Evolutionary conservation across 2,113 vertebrate species (phyloP).

Genomic region (Maylandia zebra): DNA sequence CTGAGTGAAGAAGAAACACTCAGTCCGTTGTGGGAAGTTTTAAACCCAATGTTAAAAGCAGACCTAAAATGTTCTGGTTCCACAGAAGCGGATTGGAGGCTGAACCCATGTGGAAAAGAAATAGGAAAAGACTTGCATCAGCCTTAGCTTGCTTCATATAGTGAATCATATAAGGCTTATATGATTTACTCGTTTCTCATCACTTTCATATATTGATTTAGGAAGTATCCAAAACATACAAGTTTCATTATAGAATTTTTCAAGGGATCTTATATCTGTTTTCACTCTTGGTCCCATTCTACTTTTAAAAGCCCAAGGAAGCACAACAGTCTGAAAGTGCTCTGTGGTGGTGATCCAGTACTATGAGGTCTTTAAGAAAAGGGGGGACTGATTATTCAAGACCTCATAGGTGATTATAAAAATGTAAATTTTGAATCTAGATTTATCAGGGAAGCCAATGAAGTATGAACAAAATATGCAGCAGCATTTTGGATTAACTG

Average conservation of each 20-base stretch:
- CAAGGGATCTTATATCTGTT: too few species aligned
- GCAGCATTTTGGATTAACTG: too few species aligned
- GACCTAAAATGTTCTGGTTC: neutral
- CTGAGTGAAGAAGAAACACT: neutral
- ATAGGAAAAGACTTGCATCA: neutral
- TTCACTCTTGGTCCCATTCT: neutral
- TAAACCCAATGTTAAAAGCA: neutral
- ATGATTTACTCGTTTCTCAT: too few species aligned
- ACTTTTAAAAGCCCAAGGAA: neutral
- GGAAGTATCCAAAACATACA: too few species aligned
- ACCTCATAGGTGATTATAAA: neutral
- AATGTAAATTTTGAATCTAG: neutral
- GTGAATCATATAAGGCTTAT: too few species aligned
- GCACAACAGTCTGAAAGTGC: neutral
- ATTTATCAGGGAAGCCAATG: neutral
- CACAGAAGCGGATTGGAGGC: neutral
- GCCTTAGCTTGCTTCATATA: neutral
- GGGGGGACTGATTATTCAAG: neutral
- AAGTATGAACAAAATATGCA: too few species aligned
- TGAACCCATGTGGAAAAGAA: neutral
- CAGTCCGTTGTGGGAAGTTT: neutral
- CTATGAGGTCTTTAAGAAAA: neutral
- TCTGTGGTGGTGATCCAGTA: neutral
- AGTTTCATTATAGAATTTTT: too few species aligned
- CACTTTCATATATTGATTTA: too few species aligned